phyloP scores from a whole-genome alignment of 2,888 invertebrate species.

The Drosophila infuscata region DNA sequence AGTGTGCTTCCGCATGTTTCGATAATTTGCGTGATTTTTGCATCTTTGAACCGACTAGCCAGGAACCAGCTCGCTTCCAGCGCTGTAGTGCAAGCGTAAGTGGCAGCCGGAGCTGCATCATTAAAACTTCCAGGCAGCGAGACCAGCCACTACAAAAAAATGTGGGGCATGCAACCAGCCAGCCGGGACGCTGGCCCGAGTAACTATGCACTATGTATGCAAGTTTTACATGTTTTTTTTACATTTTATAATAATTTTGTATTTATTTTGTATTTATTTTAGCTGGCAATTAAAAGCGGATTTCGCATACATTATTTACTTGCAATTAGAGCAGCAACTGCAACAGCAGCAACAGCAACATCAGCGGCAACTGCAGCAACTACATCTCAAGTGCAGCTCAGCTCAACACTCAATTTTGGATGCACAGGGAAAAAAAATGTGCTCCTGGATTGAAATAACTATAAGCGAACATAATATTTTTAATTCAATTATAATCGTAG shows the following conservation, averaged over 20 bases:
- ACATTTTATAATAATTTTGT: conserved; percentile 38
- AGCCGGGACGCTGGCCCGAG: conserved; percentile 2
- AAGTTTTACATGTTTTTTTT: conserved; percentile 33
- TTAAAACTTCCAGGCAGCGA: conserved; percentile 64
- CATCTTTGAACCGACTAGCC: conserved; percentile 48
- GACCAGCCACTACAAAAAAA: conserved; percentile 70
- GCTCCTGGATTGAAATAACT: background rate
- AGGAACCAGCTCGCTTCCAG: conserved; percentile 7
- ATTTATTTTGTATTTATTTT: conserved; percentile 77
- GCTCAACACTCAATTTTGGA: conserved; percentile 16
- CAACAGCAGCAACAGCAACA: conserved; percentile 47
- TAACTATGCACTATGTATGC: background rate
- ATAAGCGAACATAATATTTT: background rate
- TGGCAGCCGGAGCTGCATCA: conserved; percentile 62
- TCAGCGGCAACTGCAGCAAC: conserved; percentile 46
- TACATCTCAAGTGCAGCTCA: conserved; percentile 31
- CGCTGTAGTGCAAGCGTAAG: conserved; percentile 37
- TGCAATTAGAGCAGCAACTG: conserved; percentile 69
- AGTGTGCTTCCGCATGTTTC: conserved; percentile 78
- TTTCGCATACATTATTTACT: conserved; percentile 76
- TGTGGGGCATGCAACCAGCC: conserved; percentile 57
- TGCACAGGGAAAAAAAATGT: background rate
- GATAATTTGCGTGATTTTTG: conserved; percentile 81
- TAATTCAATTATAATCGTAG: background rate
- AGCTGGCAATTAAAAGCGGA: conserved; percentile 75